Evolutionary conservation across 2,113 vertebrate genomes (phyloP).

Genomic region (Poeciliopsis retropinna): DNA sequence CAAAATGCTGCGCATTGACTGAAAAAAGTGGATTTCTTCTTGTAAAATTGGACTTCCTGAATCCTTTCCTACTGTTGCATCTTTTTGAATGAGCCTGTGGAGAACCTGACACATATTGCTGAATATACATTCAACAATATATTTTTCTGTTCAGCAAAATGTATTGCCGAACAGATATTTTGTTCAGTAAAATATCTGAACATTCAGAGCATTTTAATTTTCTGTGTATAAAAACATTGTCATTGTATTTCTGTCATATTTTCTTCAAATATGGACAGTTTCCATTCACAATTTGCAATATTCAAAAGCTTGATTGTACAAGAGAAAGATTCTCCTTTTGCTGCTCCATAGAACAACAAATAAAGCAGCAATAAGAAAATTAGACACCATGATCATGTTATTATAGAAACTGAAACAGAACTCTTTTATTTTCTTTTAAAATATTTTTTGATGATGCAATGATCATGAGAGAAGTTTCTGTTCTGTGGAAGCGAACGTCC

Average conservation of each 20-base stretch:
- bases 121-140: too few relatives aligned
- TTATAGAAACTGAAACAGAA: not conserved
- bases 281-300: not conserved
- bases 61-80: not conserved
- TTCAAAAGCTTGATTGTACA: not conserved
- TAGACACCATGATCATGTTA: not conserved
- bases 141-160: too few relatives aligned
- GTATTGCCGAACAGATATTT: too few relatives aligned
- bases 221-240: not conserved
- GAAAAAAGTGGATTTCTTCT: not conserved
- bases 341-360: not conserved
- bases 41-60: not conserved
- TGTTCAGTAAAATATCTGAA: not conserved
- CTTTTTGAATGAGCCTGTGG: not conserved
- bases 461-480: not conserved
- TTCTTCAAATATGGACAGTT: not conserved
- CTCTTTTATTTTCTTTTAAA: too few relatives aligned
- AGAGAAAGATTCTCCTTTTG: not conserved
- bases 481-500: not conserved
- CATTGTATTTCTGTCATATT: not conserved
- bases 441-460: too few relatives aligned
- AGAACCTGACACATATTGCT: not conserved
- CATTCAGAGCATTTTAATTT: not conserved
- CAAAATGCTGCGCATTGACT: not conserved
- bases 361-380: not conserved